phyloP scores from a whole-genome alignment of 2,797 vertebrate species.

The Eulemur mongoz region DNA sequence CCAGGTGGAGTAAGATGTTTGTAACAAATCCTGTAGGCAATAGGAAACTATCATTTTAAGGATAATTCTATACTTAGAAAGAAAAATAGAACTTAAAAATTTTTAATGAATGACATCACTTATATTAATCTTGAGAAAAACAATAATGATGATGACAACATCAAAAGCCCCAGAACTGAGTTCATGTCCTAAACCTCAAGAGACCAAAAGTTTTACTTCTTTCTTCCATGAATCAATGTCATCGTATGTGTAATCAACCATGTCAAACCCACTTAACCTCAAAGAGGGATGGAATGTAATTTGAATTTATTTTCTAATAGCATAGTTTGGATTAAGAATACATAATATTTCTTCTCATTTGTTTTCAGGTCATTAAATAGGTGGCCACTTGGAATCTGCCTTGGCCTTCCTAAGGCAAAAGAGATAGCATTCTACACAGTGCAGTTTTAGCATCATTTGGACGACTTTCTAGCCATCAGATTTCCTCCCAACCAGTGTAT shows the following conservation, averaged over 20 bases:
- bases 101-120: background rate
- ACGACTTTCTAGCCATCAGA: background rate
- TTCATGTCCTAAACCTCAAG: background rate
- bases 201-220: background rate
- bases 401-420: background rate
- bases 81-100: background rate
- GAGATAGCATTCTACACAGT: background rate
- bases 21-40: background rate
- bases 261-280: background rate
- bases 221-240: background rate
- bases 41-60: background rate
- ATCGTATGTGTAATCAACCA: background rate
- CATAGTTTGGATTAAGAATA: background rate
- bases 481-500: background rate
- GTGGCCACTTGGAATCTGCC: background rate
- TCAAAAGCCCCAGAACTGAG: background rate
- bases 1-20: background rate
- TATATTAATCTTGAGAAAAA: background rate
- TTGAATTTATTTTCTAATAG: slow-evolving; percentile 43
- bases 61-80: background rate
- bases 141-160: background rate
- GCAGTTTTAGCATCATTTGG: background rate
- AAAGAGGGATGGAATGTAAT: background rate
- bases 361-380: background rate
- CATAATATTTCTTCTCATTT: background rate